Base-by-base conservation (phyloP, 2,888 invertebrate species). In the Lottia gigantea region DNA sequence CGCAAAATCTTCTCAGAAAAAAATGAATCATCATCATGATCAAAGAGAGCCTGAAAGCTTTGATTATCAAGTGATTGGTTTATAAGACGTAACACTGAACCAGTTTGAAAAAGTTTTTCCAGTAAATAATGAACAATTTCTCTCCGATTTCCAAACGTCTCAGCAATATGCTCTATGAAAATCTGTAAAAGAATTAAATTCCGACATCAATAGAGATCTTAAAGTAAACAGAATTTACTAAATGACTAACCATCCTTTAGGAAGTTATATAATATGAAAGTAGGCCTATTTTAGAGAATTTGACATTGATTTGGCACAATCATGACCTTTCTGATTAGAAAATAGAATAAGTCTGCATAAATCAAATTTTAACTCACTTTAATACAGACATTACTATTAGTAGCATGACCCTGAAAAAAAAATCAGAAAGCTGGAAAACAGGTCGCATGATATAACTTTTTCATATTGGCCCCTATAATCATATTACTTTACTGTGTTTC, bases 1-100 rank as follows among this genome's bases (percentile, higher is more conserved):
- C 76, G 79, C 46, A 78, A 74, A 55, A 80, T 68, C 68, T 70
- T 77, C 65, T 83, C 83, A 23, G 79, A 76, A 70, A 78, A 81
- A 71, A 81, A 79, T 49, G 77, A 81, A 67, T 80, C 81, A 62
- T 80, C 83, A 66, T 82, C 81, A 62, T 79, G 79, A 65, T 82
- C 81, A 80, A 80, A 83, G 49, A 83, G 70, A 62, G 80, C 77
- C 47, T 79, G 76, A 49, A 23, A 23, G 19, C 55, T 2, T 55
- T n/a, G 55, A 55, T 55, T 23, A 12, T 55, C 11, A 12, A 23
- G 19, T 11, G 55, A 55, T 12, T 23, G 55, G 14, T 23, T 19
- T 12, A 23, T 0, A 23, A 23, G 19, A 55, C 0, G 55, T 55
- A 55, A 55, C 11, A 40, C 40, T 15, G 23, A 68, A 3, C 72